Percentiles rank a stretch among this genome's conserved stretches.
Conservation (phyloP, 2,797 vertebrate species). For the Neostethus bicornis region DNA sequence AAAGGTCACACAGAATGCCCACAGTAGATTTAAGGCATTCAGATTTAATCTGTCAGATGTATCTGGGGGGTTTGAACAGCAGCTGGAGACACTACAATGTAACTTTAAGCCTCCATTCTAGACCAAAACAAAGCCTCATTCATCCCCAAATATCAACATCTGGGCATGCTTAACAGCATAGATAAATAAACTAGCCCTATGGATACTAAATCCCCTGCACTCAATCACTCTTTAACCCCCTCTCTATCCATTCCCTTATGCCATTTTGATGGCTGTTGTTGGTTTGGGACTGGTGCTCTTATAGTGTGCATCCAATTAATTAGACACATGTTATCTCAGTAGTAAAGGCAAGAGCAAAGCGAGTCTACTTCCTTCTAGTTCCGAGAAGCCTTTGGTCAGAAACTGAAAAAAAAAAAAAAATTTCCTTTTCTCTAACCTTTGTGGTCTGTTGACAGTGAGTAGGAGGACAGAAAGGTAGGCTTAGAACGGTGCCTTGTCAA, state of each 20-base stretch:
- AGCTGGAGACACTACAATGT: constrained; percentile 55
- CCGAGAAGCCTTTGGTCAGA: constrained; percentile 64
- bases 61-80: constrained; percentile 65
- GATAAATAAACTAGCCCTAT: constrained; percentile 75
- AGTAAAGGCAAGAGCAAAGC: constrained; percentile 67
- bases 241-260: constrained; percentile 46
- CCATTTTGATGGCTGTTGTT: constrained; percentile 61
- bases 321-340: constrained; percentile 71
- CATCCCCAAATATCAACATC: constrained; percentile 77
- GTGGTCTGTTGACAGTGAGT: constrained; percentile 65
- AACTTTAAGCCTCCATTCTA: constrained; percentile 56
- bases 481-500: constrained; percentile 50
- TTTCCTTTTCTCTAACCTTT: constrained; percentile 60
- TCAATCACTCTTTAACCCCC: constrained; percentile 60
- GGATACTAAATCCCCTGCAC: constrained; percentile 61
- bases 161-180: constrained; percentile 71
- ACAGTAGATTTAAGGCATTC: constrained; percentile 33
- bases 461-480: constrained; percentile 59
- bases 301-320: constrained; percentile 71
- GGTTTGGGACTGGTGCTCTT: constrained; percentile 49
- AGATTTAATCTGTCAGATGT: constrained; percentile 41
- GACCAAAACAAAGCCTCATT: constrained; percentile 70
- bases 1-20: constrained; percentile 39
- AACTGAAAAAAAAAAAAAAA: constrained; percentile 44
- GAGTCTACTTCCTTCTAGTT: constrained; percentile 63